Conservation (phyloP, 2,888 invertebrate genomes). For the Cataglyphis albicans region DNA sequence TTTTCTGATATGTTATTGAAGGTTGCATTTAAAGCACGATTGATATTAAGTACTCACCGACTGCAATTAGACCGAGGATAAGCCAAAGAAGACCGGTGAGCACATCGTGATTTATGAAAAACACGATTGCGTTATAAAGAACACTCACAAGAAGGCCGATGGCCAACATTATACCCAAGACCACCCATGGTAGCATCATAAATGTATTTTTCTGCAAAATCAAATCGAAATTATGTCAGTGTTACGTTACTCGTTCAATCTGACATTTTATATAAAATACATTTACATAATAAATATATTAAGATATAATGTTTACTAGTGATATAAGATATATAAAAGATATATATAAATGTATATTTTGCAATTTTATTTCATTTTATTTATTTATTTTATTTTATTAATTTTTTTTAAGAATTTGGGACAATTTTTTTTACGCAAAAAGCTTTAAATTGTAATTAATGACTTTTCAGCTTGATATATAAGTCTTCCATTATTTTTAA, state of each 20-base stretch:
- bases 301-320: neutral
- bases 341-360: neutral
- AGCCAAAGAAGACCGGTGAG: constrained; percentile 89
- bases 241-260: neutral
- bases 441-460: neutral
- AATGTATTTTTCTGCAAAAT: constrained; percentile 91
- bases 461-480: neutral
- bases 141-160: constrained; percentile 92
- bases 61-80: constrained; percentile 88
- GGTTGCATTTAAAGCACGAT: neutral
- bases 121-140: constrained; percentile 92
- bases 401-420: neutral
- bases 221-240: neutral
- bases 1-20: neutral
- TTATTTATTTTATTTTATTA: no score
- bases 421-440: neutral
- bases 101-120: constrained; percentile 89
- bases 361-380: neutral
- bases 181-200: constrained; percentile 94
- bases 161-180: constrained; percentile 92
- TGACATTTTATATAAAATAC: neutral
- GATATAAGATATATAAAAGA: neutral
- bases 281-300: neutral
- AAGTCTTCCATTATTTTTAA: neutral
- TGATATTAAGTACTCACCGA: constrained; percentile 87